Base-by-base conservation (phyloP, 1,140 invertebrate genomes). In the Platyura marginata region DNA sequence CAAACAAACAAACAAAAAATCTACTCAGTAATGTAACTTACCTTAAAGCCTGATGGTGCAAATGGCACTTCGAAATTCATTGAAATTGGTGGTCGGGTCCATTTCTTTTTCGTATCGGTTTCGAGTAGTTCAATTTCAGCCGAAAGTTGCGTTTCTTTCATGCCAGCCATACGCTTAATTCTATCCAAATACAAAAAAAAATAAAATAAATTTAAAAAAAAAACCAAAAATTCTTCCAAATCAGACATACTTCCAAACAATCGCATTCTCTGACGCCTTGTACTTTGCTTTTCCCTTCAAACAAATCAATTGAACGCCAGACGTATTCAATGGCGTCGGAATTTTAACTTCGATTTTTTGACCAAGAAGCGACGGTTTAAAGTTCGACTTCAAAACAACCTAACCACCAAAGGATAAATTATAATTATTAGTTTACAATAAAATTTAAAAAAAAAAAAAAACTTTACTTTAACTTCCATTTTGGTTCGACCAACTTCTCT, bases 1-100 rank as follows among this genome's bases (percentile, higher is more conserved):
- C 10, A 18, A 36, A 18, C 10, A 29, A 29, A 8, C 13, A 29
- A 29, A 29, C 6, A 29, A 29, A 29, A 29, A 29, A 29, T 8
- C 13, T 13, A 8, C 25, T 8, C 25, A 29, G 13, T 8, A 44
- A 40, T 35, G 21, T 25, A 29, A 23, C n/a, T 16, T 45, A 68
- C 66, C 72, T 96, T 85, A 58, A 99, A 97, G 11, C 96, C 96
- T 46, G 95, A 98, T 9, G 96, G 96, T 10, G 96, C 95, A 48
- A 83, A 82, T n/a, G 78, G 78, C 56, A 98, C 93, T 69, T 99
- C 95, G 65, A 99, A 99, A 65, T 96, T 98, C 96, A 99, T 99
- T 0, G 95, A 98, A 53, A 99, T 98, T n/a, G 96, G 96, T 25
- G 96, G 96, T 42, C 96, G 72, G 6, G 95, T 99, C 96, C 96